Evolutionary conservation across 2,113 vertebrate species (phyloP), one percentile per base, ranked within the genome.

Genomic region (Panurus biarmicus): DNA sequence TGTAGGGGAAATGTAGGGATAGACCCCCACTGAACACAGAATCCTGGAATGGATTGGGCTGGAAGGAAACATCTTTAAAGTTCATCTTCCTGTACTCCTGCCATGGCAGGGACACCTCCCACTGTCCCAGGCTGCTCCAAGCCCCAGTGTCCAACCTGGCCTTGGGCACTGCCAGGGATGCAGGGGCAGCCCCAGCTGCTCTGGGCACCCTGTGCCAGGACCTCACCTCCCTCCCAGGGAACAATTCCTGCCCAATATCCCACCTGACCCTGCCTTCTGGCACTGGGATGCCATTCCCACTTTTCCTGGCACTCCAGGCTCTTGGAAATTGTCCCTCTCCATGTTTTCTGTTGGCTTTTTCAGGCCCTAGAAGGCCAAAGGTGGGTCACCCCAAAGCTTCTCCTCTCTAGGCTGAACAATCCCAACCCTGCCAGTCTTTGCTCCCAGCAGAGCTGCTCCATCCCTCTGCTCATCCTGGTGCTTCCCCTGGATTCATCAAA

Each of bases 311-410:
- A 7, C 9, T 42, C 25, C 25, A 53, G 33, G 5, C 19, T 11
- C 28, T 33, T 66, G 10, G 3, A 10, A 31, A 54, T 1, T 6
- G 11, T 36, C 17, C 26, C 56, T 87, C 29, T 47, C 40, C 7
- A 6, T 17, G 1, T 35, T 33, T 67, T 2, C 4, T 60, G 14
- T 10, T 2, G 0, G 11, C 10, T 38, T 1, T 22, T n/a, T 45
- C 23, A 69, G 19, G 18, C 11, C 0, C 36, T 76, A 62, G 0
- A 42, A 75, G 17, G 9, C 2, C 53, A 33, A 31, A 44, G 0
- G 2, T 4, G 1, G 14, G 18, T 51, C 36, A 22, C 3, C 26
- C 33, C 36, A 44, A 0, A 51, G 22, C 62, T 45, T 86, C 14
- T 76, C 50, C 23, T 65, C 10, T 31, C 22, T 54, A 62, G 54